These are phyloP conservation scores for Mycetomoellerius zeteki DNA, from an alignment of 1,140 invertebrate genomes.

Conservation along the genomic window DNA sequence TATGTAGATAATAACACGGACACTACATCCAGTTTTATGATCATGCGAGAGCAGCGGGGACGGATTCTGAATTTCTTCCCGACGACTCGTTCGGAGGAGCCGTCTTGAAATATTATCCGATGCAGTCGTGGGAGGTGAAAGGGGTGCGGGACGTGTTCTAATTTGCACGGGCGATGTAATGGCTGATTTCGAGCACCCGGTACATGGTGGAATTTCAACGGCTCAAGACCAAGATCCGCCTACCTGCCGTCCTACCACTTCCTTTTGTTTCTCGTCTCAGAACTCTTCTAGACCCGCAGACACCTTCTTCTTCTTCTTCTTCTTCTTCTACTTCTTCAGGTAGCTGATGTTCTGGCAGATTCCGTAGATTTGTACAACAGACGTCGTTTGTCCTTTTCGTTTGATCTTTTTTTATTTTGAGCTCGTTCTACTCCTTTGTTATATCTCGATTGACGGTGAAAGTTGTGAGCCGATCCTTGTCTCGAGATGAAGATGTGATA, in stretches of 20 bases:
- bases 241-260: conserved; percentile 30
- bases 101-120: conserved; percentile 45
- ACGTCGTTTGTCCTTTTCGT: conserved; percentile 20
- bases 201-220: conserved; percentile 62
- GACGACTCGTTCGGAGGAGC: conserved; percentile 32
- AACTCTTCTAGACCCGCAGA: conserved; percentile 34
- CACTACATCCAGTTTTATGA: background rate
- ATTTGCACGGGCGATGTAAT: conserved; percentile 62
- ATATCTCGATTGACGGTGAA: conserved; percentile 44
- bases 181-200: conserved; percentile 62
- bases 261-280: conserved; percentile 48
- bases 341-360: conserved; percentile 64
- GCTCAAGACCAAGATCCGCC: conserved; percentile 54
- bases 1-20: too few relatives aligned
- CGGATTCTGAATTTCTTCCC: conserved; percentile 42
- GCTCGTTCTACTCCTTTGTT: conserved; percentile 8
- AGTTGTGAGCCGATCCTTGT: conserved; percentile 47
- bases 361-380: conserved; percentile 67
- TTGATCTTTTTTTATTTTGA: background rate
- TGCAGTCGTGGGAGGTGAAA: background rate
- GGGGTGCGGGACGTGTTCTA: conserved; percentile 45
- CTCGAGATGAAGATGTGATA: conserved; percentile 53
- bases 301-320: conserved; percentile 38
- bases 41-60: background rate
- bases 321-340: conserved; percentile 47